A percentile compares a stretch with the other conserved stretches of the same genome.
Evolutionary conservation across 1,140 invertebrate genomes (phyloP).

Genomic region (Drosophila lacertosa): DNA sequence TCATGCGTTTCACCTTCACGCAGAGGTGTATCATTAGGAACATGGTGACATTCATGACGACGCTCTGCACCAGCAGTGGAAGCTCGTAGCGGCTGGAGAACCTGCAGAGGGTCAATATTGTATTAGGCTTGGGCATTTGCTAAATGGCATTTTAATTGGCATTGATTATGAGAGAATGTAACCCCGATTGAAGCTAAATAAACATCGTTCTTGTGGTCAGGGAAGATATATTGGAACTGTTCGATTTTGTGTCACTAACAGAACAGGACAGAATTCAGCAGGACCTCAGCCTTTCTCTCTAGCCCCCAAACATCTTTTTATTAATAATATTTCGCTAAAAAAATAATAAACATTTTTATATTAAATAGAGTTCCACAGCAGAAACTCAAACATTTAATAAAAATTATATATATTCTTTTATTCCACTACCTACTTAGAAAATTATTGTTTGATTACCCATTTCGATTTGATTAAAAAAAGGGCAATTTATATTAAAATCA

Average conservation of each 20-base stretch:
- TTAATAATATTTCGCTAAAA: too few relatives aligned
- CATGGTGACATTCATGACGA: slow-evolving; percentile 99
- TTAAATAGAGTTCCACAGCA: too few relatives aligned
- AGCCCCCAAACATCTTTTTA: too few relatives aligned
- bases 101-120: slow-evolving; percentile 87
- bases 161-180: slow-evolving; percentile 2
- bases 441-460: too few relatives aligned
- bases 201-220: not conserved
- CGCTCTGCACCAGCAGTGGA: slow-evolving; percentile 97
- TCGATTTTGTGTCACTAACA: too few relatives aligned
- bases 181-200: not conserved
- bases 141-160: slow-evolving; percentile 63
- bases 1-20: slow-evolving; percentile 93
- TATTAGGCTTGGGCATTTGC: slow-evolving; percentile 17
- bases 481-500: slow-evolving; percentile 17
- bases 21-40: slow-evolving; percentile 97
- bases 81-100: slow-evolving; percentile 98
- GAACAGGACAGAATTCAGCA: too few relatives aligned
- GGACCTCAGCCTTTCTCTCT: too few relatives aligned
- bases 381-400: too few relatives aligned
- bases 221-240: too few relatives aligned
- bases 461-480: not conserved
- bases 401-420: not conserved
- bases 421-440: not conserved
- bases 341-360: too few relatives aligned